Evolutionary conservation across 2,888 invertebrate species (phyloP).

Genomic region (Sminthurides aquaticus): DNA sequence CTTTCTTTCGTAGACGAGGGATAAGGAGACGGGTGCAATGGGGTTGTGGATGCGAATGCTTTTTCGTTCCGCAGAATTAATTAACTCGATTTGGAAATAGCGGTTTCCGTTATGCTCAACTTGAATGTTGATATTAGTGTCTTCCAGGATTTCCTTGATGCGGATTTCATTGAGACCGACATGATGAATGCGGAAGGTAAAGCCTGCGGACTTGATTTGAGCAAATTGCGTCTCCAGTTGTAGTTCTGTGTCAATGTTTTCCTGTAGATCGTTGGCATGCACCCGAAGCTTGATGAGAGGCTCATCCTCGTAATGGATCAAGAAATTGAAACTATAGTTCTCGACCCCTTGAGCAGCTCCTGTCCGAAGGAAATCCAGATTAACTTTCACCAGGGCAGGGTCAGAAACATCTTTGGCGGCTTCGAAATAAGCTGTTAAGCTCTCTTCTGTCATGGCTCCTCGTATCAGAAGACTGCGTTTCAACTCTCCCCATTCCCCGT

Average conservation of each 20-base stretch:
- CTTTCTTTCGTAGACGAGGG: constrained; percentile 34
- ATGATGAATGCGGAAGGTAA: background rate
- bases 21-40: constrained; percentile 43
- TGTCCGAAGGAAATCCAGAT: constrained; percentile 8
- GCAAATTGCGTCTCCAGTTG: constrained; percentile 33
- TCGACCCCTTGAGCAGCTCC: background rate
- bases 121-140: background rate
- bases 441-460: constrained; percentile 19
- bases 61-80: constrained; percentile 31
- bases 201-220: constrained; percentile 22
- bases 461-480: constrained; percentile 28
- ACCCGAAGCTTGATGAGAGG: constrained; percentile 6
- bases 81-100: constrained; percentile 36
- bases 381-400: constrained; percentile 2
- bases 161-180: background rate
- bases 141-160: background rate
- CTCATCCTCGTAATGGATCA: background rate
- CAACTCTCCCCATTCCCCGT: constrained; percentile 33
- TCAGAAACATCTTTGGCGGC: constrained; percentile 19
- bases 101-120: constrained; percentile 25
- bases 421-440: constrained; percentile 20
- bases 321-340: background rate
- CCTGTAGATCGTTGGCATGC: background rate
- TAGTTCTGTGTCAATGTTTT: constrained; percentile 26
- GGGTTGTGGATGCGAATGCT: constrained; percentile 43